Evolutionary conservation across 2,797 vertebrate genomes (phyloP).

Genomic region (Rhodeus uyekii): DNA sequence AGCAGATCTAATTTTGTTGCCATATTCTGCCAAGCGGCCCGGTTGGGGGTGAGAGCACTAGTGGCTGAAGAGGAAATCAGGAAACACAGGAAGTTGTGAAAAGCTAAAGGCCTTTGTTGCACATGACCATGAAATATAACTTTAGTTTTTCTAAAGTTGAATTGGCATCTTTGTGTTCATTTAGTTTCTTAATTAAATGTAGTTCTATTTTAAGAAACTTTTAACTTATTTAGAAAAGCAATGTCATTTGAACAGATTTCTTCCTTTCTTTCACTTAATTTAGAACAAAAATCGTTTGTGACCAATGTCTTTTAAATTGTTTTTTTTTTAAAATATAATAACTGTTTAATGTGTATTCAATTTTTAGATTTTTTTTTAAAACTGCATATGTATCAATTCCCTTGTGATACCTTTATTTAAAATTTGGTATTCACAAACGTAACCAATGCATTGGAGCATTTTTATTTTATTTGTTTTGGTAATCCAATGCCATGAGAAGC

Average conservation of each 20-base stretch:
- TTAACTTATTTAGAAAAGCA: too few species aligned
- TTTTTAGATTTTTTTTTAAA: too few species aligned
- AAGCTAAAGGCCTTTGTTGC: background rate
- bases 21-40: slow-evolving; percentile 67
- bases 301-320: too few species aligned
- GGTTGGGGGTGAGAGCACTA: slow-evolving; percentile 48
- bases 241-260: too few species aligned
- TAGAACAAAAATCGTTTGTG: too few species aligned
- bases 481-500: background rate
- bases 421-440: background rate
- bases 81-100: background rate
- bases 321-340: too few species aligned
- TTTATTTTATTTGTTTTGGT: too few species aligned
- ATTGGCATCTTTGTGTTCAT: background rate
- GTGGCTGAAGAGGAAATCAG: background rate
- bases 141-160: background rate
- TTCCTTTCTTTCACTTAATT: too few species aligned
- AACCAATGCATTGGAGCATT: background rate
- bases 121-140: background rate
- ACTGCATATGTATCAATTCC: too few species aligned
- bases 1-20: slow-evolving; percentile 69
- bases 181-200: background rate
- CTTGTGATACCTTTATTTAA: background rate
- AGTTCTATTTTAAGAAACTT: too few species aligned
- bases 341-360: too few species aligned